These are phyloP conservation scores for Magallana ariakensis DNA, from an alignment of 1,140 invertebrate genomes.

Conservation along the genomic window DNA sequence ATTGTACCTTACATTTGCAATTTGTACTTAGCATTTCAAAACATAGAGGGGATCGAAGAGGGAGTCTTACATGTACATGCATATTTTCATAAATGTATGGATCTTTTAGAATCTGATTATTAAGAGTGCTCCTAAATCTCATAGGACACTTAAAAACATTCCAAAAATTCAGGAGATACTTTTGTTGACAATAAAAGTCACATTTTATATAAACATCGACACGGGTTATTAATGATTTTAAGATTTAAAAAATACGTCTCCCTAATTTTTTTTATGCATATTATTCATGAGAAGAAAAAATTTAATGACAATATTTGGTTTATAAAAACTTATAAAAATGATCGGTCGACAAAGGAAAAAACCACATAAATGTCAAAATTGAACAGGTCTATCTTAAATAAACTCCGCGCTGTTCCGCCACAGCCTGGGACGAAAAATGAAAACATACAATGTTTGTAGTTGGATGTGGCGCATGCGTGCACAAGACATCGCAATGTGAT, in stretches of 20 bases:
- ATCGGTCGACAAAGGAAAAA: background rate
- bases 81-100: too few species aligned
- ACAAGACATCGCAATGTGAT: too few species aligned
- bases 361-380: conserved; percentile 17
- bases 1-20: too few species aligned
- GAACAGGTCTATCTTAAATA: conserved; percentile 1
- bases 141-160: background rate
- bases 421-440: background rate
- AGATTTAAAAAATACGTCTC: conserved; percentile 1
- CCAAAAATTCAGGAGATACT: background rate
- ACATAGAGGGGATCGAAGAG: too few species aligned
- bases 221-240: background rate
- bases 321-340: background rate
- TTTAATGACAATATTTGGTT: background rate
- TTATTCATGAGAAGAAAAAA: background rate
- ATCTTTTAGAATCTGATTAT: background rate
- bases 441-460: background rate
- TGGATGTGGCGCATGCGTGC: background rate
- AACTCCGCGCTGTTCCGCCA: background rate
- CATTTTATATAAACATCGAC: background rate
- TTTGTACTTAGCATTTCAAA: too few species aligned
- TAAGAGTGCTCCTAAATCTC: background rate
- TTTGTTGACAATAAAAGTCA: conserved; percentile 13
- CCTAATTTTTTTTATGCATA: background rate
- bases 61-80: too few species aligned